A percentile compares a stretch with the other conserved stretches of the same genome.
Conservation (phyloP, 2,888 invertebrate genomes). For the Germaria angustata region DNA sequence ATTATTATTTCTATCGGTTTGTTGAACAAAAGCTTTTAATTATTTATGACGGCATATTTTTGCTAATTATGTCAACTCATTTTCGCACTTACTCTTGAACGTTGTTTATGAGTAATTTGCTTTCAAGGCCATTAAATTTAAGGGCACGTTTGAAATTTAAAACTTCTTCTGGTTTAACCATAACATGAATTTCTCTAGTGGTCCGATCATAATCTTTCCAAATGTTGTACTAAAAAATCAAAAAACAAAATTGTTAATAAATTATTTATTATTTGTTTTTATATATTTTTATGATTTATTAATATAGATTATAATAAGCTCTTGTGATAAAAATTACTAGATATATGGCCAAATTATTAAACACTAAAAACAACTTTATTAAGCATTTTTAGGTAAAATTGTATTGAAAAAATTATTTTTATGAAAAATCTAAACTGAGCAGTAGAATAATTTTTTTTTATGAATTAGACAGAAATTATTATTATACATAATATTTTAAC, state of each 20-base stretch:
- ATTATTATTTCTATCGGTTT: slow-evolving; percentile 1
- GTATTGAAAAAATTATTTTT: too few relatives aligned
- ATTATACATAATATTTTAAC: too few relatives aligned
- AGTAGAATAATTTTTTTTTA: too few relatives aligned
- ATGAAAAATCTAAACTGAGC: too few relatives aligned
- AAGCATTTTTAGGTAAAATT: too few relatives aligned
- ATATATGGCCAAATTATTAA: too few relatives aligned
- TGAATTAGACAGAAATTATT: too few relatives aligned
- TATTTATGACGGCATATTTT: background rate
- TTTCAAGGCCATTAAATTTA: slow-evolving; percentile 77
- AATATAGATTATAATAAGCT: too few relatives aligned
- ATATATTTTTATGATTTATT: too few relatives aligned
- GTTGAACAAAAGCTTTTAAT: background rate
- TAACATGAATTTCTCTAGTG: slow-evolving; percentile 81
- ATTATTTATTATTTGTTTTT: too few relatives aligned
- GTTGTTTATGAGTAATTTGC: slow-evolving; percentile 81
- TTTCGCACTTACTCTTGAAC: slow-evolving; percentile 82
- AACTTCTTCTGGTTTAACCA: slow-evolving; percentile 83
- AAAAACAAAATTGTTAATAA: background rate
- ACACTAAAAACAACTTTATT: too few relatives aligned
- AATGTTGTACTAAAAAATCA: slow-evolving; percentile 71
- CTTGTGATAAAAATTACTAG: too few relatives aligned
- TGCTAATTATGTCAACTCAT: background rate
- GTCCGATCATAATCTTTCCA: slow-evolving; percentile 77
- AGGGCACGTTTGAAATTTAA: slow-evolving; percentile 80